Percentiles rank a stretch among this genome's conserved stretches.
Conservation (phyloP, 1,140 invertebrate genomes). For the Polypedilum vanderplanki region DNA sequence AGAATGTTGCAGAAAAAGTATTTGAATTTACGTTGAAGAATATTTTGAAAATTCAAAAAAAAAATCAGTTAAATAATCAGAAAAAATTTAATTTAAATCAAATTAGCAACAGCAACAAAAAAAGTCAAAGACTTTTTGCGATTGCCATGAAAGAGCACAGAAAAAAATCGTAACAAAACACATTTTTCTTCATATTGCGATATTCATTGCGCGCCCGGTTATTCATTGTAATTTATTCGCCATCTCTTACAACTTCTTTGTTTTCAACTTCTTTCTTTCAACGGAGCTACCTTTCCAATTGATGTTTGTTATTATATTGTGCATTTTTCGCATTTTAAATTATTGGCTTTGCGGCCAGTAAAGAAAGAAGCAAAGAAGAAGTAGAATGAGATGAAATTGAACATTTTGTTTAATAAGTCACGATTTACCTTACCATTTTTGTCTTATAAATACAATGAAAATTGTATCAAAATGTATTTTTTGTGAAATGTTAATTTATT, state of each 20-base stretch:
- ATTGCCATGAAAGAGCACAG: neutral
- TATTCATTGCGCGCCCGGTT: neutral
- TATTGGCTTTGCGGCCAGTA: neutral
- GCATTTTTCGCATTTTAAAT: neutral
- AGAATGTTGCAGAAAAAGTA: neutral
- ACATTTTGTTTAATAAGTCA: conserved; percentile 13
- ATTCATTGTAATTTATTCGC: conserved; percentile 25
- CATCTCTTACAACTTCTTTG: conserved; percentile 25
- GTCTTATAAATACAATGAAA: conserved; percentile 5
- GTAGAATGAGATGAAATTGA: neutral
- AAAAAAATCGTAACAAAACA: conserved; percentile 22
- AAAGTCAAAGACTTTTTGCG: neutral
- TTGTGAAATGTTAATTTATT: no score
- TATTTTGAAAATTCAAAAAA: neutral
- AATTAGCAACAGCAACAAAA: neutral
- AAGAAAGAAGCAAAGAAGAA: neutral
- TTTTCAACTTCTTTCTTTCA: neutral
- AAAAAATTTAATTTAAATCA: neutral
- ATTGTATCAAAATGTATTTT: neutral
- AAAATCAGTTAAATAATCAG: neutral
- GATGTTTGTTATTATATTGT: neutral
- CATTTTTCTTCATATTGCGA: conserved; percentile 16
- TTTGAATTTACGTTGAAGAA: neutral
- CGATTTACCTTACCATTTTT: conserved; percentile 7
- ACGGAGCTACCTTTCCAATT: neutral